These are phyloP conservation scores for Heliothis virescens DNA, from an alignment of 1,140 invertebrate genomes.

Conservation along the genomic window DNA sequence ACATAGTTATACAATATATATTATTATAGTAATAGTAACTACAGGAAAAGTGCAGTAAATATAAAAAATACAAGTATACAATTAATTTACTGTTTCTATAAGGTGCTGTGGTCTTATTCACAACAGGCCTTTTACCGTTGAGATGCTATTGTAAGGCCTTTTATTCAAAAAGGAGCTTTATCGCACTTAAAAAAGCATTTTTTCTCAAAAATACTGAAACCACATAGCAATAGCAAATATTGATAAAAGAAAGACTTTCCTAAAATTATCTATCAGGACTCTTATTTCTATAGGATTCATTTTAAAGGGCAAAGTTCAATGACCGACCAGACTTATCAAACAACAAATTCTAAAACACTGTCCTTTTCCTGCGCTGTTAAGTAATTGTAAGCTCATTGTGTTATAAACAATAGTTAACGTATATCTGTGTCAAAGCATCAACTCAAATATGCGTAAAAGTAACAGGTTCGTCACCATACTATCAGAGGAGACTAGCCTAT, in stretches of 20 bases:
- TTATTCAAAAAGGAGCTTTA: too few relatives aligned
- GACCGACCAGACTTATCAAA: not conserved
- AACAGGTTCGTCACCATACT: not conserved
- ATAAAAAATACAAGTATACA: too few relatives aligned
- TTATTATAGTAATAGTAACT: not conserved
- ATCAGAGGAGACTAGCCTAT: not conserved
- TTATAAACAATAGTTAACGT: slow-evolving; percentile 47
- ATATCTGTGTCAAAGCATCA: not conserved
- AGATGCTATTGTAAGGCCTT: not conserved
- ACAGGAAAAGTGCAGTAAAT: slow-evolving; percentile 2
- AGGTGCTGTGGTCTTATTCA: not conserved
- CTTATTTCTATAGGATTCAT: too few relatives aligned
- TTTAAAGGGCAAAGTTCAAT: too few relatives aligned
- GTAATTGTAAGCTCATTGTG: not conserved
- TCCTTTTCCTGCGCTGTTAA: slow-evolving; percentile 1
- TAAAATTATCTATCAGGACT: too few relatives aligned
- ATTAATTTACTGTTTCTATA: too few relatives aligned
- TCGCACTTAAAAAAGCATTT: too few relatives aligned
- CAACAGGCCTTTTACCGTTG: too few relatives aligned
- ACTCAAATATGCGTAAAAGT: not conserved
- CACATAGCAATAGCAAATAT: too few relatives aligned
- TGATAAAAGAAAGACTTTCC: too few relatives aligned
- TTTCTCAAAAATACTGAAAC: too few relatives aligned
- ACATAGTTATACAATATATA: not conserved
- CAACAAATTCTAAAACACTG: not conserved